Percentiles rank a stretch among this genome's conserved stretches.
phyloP scores from a whole-genome alignment of 2,888 invertebrate genomes.

The Chaetogeoica ovagalla region DNA sequence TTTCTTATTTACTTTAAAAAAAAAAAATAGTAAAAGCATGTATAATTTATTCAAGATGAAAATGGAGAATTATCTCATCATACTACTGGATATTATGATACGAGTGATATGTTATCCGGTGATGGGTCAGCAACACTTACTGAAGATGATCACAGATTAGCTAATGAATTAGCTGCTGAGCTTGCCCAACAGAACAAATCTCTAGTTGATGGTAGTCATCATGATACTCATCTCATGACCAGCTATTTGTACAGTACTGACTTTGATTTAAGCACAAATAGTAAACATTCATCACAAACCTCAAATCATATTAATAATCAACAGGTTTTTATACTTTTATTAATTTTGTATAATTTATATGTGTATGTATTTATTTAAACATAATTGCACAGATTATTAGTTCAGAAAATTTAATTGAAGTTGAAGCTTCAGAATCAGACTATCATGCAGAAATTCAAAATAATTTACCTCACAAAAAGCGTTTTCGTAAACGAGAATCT shows the following conservation, averaged over 20 bases:
- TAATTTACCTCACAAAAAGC: conserved; percentile 82
- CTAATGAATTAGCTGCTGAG: conserved; percentile 67
- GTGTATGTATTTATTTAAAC: conserved; percentile 10
- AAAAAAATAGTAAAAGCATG: not conserved
- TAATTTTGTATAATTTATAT: not conserved
- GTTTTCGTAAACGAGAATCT: conserved; percentile 68
- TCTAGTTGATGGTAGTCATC: conserved; percentile 39
- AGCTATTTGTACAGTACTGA: conserved; percentile 50
- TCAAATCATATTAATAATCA: conserved; percentile 46
- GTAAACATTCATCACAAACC: conserved; percentile 41
- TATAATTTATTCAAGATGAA: conserved; percentile 35
- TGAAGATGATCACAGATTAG: conserved; percentile 67
- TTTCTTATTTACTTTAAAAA: not conserved
- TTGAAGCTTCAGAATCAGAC: conserved; percentile 44
- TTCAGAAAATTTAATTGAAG: conserved; percentile 45
- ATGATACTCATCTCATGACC: conserved; percentile 48
- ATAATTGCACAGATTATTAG: conserved; percentile 31
- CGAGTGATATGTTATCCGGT: conserved; percentile 47
- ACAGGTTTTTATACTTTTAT: conserved; percentile 32
- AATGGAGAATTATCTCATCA: conserved; percentile 49
- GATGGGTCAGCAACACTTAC: conserved; percentile 58
- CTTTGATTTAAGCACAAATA: conserved; percentile 42
- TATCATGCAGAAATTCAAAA: conserved; percentile 56
- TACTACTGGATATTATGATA: conserved; percentile 43
- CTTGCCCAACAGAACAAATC: conserved; percentile 57